These are phyloP conservation scores for Lithophane ornitopus DNA, from an alignment of 2,888 invertebrate species.

Conservation along the genomic window DNA sequence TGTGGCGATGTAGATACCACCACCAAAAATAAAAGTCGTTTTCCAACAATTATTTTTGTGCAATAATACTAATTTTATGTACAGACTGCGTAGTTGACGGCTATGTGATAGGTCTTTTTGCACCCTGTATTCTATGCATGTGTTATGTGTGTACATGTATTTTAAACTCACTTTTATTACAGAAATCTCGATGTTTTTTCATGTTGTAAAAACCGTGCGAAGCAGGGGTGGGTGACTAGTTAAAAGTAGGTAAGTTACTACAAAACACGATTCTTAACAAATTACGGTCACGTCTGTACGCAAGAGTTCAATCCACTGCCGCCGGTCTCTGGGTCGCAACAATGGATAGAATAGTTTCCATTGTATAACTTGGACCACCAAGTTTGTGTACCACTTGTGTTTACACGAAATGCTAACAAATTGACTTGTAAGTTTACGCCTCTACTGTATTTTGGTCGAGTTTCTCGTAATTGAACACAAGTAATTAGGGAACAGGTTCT, in stretches of 20 bases:
- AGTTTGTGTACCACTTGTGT: conserved; percentile 66
- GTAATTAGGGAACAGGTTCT: conserved; percentile 19
- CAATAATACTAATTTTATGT: no score
- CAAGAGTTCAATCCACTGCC: conserved; percentile 51
- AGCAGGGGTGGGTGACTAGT: no score
- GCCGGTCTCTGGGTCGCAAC: conserved; percentile 51
- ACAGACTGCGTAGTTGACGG: no score
- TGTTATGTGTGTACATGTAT: no score
- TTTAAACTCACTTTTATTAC: no score
- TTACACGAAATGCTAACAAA: conserved; percentile 71
- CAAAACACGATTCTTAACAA: conserved; percentile 14
- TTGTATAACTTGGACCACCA: conserved; percentile 68
- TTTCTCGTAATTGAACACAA: conserved; percentile 44
- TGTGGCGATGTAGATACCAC: no score
- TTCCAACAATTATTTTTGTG: no score
- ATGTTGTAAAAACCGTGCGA: no score
- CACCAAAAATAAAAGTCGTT: no score
- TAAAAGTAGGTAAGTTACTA: not conserved
- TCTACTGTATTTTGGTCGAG: conserved; percentile 38
- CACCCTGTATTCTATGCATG: no score
- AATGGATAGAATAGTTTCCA: conserved; percentile 68
- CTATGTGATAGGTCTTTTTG: no score
- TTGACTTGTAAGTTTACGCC: conserved; percentile 66
- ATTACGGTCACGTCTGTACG: conserved; percentile 41
- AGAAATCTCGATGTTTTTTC: no score